Evolutionary conservation across 2,797 vertebrate genomes (phyloP), one percentile per base, ranked within the genome.

Genomic region (Jordanella pulchra): DNA sequence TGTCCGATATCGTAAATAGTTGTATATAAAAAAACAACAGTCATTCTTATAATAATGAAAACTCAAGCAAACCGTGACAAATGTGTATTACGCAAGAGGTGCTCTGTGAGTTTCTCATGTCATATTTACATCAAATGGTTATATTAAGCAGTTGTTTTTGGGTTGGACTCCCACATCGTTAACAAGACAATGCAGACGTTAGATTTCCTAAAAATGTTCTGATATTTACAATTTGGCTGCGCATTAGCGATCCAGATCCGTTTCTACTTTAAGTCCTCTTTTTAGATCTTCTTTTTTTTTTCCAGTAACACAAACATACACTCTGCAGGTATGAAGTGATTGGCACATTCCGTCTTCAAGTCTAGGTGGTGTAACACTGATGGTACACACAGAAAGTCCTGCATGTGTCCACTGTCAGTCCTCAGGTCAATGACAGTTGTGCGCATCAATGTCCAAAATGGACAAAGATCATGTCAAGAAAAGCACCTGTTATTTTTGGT

Each of bases 291-390:
- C 69, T 86, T 87, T 44, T 65, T 72, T 79, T 80, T 85, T 93
- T 94, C 93, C 94, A 95, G 93, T 93, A 91, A 92, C 87, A 89
- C 69, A 87, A 89, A 92, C 80, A 83, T 75, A 88, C 68, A 83
- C 81, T 81, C 61, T 73, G 50, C 77, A 83, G 88, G 76, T 80
- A 83, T 82, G 82, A 72, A 76, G 80, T 75, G 73, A 76, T 79
- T 79, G 79, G 82, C 85, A 81, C 72, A 82, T 83, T 79, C 78
- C 72, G 76, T 87, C 81, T 92, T 90, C 90, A 93, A 92, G 92
- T 94, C 89, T 75, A 79, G 83, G 79, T 86, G 86, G 78, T 25
- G 27, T 86, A 89, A 86, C 82, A 93, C 89, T 90, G 82, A 82
- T 78, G 67, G 61, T 86, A 76, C 75, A 23, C 50, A 69, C 70